A percentile compares a stretch with the other conserved stretches of the same genome.
phyloP scores from a whole-genome alignment of 2,888 invertebrate species.

The Synanthedon tipuliformis region DNA sequence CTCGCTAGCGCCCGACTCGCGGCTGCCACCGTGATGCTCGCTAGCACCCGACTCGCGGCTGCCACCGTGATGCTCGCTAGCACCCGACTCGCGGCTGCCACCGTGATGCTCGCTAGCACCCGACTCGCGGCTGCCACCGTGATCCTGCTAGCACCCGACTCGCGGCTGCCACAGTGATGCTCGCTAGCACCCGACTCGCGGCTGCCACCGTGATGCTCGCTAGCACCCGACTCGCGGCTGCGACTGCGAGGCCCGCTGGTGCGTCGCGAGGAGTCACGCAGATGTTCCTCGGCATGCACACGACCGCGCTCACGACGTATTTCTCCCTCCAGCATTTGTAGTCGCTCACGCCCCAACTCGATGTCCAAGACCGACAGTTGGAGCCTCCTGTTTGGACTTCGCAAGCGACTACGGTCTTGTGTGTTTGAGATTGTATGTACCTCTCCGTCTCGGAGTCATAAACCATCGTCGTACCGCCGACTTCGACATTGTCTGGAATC shows the following conservation, averaged over 20 bases:
- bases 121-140: too few species aligned
- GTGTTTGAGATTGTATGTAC: neutral
- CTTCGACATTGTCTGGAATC: neutral
- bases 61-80: too few species aligned
- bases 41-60: too few species aligned
- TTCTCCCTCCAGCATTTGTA: neutral
- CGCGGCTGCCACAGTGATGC: neutral
- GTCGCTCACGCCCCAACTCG: neutral
- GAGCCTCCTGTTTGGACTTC: neutral
- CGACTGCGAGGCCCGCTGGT: neutral
- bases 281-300: neutral
- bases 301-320: neutral
- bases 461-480: neutral
- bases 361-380: neutral
- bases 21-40: too few species aligned
- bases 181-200: neutral
- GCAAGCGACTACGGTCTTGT: neutral
- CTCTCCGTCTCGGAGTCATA: neutral
- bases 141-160: neutral
- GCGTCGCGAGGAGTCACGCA: neutral
- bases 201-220: neutral
- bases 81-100: too few species aligned
- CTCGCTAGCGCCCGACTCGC: too few species aligned
- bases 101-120: too few species aligned
- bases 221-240: too few species aligned